Evolutionary conservation across 1,140 invertebrate species (phyloP).

Genomic region (Mycetomoellerius zeteki): DNA sequence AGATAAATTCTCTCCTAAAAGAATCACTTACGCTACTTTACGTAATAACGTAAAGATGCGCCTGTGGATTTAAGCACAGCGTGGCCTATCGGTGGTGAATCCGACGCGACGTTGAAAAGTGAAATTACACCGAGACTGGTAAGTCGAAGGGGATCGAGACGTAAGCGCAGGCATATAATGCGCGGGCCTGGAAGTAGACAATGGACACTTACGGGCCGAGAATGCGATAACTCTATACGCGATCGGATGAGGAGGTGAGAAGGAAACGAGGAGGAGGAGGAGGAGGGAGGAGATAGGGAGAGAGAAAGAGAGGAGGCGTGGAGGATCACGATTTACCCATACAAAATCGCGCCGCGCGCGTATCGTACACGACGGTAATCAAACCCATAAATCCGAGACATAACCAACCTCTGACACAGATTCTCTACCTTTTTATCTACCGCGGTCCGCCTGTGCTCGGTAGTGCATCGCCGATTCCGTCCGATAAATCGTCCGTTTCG

Average conservation of each 20-base stretch:
- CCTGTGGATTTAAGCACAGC: constrained; percentile 1
- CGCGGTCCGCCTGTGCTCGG: constrained; percentile 40
- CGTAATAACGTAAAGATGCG: constrained; percentile 7
- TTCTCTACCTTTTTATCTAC: constrained; percentile 70
- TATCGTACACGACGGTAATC: constrained; percentile 76
- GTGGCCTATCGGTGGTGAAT: constrained; percentile 48
- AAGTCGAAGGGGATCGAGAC: constrained; percentile 46
- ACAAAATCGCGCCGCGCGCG: constrained; percentile 79
- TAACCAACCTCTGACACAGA: constrained; percentile 82
- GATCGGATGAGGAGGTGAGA: constrained; percentile 66
- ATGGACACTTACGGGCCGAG: constrained; percentile 80
- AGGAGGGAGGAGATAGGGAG: not conserved
- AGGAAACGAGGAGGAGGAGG: constrained; percentile 30
- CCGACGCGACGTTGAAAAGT: constrained; percentile 68
- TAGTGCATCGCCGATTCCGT: constrained; percentile 63
- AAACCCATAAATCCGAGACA: constrained; percentile 81
- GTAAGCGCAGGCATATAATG: constrained; percentile 68
- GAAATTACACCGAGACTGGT: constrained; percentile 69
- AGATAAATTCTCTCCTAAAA: not conserved
- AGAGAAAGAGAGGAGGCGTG: constrained; percentile 77
- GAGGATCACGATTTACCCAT: constrained; percentile 83
- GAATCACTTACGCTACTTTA: not conserved
- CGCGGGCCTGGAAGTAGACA: constrained; percentile 75
- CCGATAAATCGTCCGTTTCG: constrained; percentile 69
- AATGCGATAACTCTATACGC: constrained; percentile 82